Conservation (phyloP, 2,113 vertebrate genomes). For the Zeus faber region DNA sequence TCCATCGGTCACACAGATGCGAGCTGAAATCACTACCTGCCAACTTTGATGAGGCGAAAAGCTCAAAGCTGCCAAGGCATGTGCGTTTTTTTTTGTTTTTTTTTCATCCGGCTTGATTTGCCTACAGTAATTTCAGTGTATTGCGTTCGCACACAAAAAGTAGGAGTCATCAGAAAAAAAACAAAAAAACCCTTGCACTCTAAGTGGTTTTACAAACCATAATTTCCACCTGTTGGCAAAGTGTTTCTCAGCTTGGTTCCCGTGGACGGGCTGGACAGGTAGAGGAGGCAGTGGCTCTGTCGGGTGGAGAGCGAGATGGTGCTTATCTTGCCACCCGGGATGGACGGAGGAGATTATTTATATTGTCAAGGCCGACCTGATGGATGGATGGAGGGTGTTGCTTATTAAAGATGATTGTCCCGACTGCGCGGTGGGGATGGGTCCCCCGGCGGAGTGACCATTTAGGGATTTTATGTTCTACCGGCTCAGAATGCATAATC, state of each 20-base stretch:
- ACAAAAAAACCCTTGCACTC: no score
- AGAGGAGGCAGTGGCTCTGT: constrained; percentile 28
- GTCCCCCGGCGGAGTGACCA: no score
- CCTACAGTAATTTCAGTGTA: no score
- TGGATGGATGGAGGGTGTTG: constrained; percentile 20
- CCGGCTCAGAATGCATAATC: no score
- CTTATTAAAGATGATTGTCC: constrained; percentile 18
- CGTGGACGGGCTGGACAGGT: constrained; percentile 34
- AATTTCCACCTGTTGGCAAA: constrained; percentile 35
- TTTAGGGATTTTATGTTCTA: no score
- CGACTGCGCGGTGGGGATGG: neutral
- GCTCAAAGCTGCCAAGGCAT: neutral
- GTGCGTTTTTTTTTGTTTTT: constrained; percentile 1
- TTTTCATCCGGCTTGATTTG: no score
- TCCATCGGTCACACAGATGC: constrained; percentile 25
- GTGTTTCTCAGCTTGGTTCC: constrained; percentile 18
- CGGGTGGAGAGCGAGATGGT: constrained; percentile 27
- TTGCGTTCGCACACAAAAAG: no score
- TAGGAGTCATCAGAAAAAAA: no score
- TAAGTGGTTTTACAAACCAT: constrained; percentile 35
- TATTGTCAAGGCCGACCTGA: constrained; percentile 33
- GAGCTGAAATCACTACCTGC: constrained; percentile 14
- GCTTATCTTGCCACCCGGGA: constrained; percentile 59
- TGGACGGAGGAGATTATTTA: constrained; percentile 52
- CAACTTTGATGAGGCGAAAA: neutral